Base-by-base conservation (phyloP, 1,140 invertebrate genomes). In the Armadillidium nasatum region DNA sequence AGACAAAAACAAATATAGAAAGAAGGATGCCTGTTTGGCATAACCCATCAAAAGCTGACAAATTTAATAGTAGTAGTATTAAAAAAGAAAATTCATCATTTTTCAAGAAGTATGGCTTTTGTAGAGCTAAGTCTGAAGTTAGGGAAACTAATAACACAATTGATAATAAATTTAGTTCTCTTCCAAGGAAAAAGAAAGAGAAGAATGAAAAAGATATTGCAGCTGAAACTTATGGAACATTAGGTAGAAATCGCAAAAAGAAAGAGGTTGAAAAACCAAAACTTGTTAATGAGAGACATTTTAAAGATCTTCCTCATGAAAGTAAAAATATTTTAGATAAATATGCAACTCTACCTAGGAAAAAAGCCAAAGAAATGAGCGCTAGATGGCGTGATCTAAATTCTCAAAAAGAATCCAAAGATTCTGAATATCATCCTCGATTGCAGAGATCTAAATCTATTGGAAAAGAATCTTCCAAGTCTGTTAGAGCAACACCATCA, bases 341-440 rank as follows among this genome's bases (percentile, higher is more conserved):
- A 80, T 92, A 91, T 71, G 91, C 90, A 1, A 93, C 92, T 0
- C 83, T 93, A 10, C 92, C 92, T 0, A 87, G 92, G n/a, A 86
- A 91, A 67, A 86, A 84, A 68, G 85, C 85, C 87, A 72, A 87
- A 86, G 71, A 88, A 88, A 79, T 89, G 86, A 77, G 87, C 86
- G 19, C 84, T 85, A 6, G 89, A 88, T 81, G 86, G 83, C 74
- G 85, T 77, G 54, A 85, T 6, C 44, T 70, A 7, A 83, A 83
- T 66, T 83, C 81, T 75, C 83, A 74, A 22, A 74, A 79, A 44
- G 77, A 79, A 11, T 71, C 11, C 19, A 60, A 79, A 22, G 77
- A 74, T 10, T 67, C 73, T 4, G 33, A 33, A 33, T 33, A 33
- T 33, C 66, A 60, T 11, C 10, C 60, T n/a, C 69, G 71, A 54